A percentile compares a stretch with the other conserved stretches of the same genome.
Conservation (phyloP, 1,140 invertebrate genomes). For the Atta cephalotes region DNA sequence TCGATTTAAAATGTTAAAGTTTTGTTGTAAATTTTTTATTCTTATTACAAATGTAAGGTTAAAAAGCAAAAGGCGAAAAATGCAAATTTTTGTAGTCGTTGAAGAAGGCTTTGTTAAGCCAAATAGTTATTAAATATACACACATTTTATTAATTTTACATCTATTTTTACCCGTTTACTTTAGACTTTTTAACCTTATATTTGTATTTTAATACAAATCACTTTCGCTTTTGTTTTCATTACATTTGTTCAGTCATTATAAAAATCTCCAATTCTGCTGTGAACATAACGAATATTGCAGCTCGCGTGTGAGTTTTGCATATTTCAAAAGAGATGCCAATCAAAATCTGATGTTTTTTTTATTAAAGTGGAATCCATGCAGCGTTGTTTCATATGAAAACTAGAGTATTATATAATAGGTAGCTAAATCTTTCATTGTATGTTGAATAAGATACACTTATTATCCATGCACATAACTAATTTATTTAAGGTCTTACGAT, state of each 20-base stretch:
- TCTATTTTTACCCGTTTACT: too few relatives aligned
- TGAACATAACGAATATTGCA: constrained; percentile 16
- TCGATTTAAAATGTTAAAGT: background rate
- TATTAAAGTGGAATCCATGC: background rate
- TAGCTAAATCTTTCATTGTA: constrained; percentile 27
- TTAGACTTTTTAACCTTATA: too few relatives aligned
- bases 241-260: background rate
- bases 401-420: background rate
- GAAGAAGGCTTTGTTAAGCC: too few relatives aligned
- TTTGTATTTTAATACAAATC: too few relatives aligned
- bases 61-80: too few relatives aligned
- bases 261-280: background rate
- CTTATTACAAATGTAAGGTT: too few relatives aligned
- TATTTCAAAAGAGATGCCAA: constrained; percentile 18
- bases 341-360: constrained; percentile 43
- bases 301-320: background rate
- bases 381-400: background rate
- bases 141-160: too few relatives aligned
- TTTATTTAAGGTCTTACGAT: constrained; percentile 12
- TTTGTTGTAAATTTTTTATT: background rate
- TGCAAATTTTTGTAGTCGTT: too few relatives aligned
- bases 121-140: too few relatives aligned
- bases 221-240: background rate
- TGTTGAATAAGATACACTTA: constrained; percentile 50
- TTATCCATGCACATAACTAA: constrained; percentile 63